Evolutionary conservation across 2,888 invertebrate genomes (phyloP).

Genomic region (Glyphotaelius pellucidus): DNA sequence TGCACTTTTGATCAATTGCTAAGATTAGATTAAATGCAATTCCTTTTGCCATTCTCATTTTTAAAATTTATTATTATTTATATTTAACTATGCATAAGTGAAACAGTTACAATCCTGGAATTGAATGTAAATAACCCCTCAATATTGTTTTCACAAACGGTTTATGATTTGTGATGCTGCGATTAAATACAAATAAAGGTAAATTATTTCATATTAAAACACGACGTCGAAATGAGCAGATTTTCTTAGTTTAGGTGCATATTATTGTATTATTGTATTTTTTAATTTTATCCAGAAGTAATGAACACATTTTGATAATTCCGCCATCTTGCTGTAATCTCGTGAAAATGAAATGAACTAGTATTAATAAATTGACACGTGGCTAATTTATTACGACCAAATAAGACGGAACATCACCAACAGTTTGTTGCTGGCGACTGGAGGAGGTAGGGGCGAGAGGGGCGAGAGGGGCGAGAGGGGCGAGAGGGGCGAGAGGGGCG

Average conservation of each 20-base stretch:
- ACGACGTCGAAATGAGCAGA: not conserved
- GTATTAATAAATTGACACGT: not conserved
- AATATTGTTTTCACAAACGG: not conserved
- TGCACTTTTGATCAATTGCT: not conserved
- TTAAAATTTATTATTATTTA: too few relatives aligned
- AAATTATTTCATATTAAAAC: not conserved
- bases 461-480: not conserved
- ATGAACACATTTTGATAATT: not conserved
- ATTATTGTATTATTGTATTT: too few relatives aligned
- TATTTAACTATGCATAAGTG: not conserved
- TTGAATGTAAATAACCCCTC: too few relatives aligned
- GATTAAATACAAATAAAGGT: not conserved
- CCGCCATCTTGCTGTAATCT: not conserved
- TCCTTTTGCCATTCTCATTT: too few relatives aligned
- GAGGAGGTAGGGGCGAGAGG: too few relatives aligned
- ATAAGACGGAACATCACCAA: not conserved
- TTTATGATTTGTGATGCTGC: too few relatives aligned
- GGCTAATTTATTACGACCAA: too few relatives aligned
- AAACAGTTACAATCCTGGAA: too few relatives aligned
- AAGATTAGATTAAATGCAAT: not conserved
- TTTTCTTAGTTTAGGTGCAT: too few relatives aligned
- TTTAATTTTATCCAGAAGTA: too few relatives aligned
- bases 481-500: too few relatives aligned
- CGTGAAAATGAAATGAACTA: not conserved
- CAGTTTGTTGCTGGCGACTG: too few relatives aligned